Evolutionary conservation across 2,797 vertebrate species (phyloP).

Genomic region (Poecilia picta): DNA sequence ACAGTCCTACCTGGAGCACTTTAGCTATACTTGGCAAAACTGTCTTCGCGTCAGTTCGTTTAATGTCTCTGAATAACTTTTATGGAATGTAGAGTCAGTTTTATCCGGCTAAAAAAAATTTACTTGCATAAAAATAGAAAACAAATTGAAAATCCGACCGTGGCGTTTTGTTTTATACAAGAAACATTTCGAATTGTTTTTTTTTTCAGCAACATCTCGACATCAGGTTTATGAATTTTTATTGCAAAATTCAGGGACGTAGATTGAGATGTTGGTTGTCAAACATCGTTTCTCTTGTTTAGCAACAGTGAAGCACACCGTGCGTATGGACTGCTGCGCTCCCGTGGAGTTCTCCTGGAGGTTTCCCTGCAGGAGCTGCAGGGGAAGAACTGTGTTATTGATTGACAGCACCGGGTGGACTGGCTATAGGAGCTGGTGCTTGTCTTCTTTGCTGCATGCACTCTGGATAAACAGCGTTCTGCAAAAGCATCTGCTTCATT

Average conservation of each 20-base stretch:
- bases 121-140: neutral
- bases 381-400: conserved; percentile 62
- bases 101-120: neutral
- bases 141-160: neutral
- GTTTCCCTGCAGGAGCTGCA: conserved; percentile 57
- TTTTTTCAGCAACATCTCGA: neutral
- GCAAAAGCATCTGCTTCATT: conserved; percentile 5
- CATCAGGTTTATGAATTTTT: neutral
- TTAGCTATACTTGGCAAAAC: neutral
- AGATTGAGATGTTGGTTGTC: neutral
- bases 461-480: conserved; percentile 14
- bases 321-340: conserved; percentile 15
- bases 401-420: conserved; percentile 66
- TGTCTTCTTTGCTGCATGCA: conserved; percentile 41
- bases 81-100: neutral
- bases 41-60: neutral
- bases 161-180: neutral
- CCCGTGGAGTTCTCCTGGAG: conserved; percentile 17
- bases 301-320: conserved; percentile 3
- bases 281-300: conserved; percentile 22
- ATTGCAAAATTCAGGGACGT: neutral
- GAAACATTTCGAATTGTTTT: neutral
- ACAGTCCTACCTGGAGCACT: neutral
- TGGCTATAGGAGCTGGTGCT: conserved; percentile 28
- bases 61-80: neutral